Evolutionary conservation across 2,888 invertebrate genomes (phyloP).

Genomic region (Scrobipalpa costella): DNA sequence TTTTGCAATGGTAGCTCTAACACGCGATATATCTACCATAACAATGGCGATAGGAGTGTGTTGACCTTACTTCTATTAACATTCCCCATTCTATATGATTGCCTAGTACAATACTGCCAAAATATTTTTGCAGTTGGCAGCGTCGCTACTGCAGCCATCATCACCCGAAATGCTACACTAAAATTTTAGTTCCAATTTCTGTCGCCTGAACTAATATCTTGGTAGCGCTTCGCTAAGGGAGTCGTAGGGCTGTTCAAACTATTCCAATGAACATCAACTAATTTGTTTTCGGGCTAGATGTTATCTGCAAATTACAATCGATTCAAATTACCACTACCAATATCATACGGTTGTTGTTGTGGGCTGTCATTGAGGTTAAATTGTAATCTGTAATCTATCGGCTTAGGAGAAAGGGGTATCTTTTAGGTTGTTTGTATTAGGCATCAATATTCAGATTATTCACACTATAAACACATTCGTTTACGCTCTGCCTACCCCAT

Average conservation of each 20-base stretch:
- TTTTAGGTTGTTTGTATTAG: too few relatives aligned
- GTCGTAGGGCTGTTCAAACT: conserved; percentile 33
- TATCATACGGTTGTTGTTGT: not conserved
- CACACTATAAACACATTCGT: too few relatives aligned
- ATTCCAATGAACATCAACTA: conserved; percentile 63
- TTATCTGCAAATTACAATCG: conserved; percentile 43
- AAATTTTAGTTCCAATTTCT: not conserved
- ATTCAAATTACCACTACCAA: not conserved
- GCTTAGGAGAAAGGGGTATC: not conserved
- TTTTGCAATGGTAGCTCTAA: too few relatives aligned
- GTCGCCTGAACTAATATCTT: not conserved
- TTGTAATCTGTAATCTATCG: not conserved
- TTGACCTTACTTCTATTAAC: conserved; percentile 70
- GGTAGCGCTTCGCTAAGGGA: not conserved
- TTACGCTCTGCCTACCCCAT: too few relatives aligned
- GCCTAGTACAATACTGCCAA: conserved; percentile 41
- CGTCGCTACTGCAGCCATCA: not conserved
- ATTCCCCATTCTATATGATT: conserved; percentile 65
- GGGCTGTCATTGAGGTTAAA: not conserved
- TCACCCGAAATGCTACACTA: not conserved
- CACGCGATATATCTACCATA: too few relatives aligned
- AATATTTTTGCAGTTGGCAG: not conserved
- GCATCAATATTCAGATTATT: too few relatives aligned
- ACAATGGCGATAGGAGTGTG: too few relatives aligned
- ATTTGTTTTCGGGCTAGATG: conserved; percentile 74